Evolutionary conservation across 2,113 vertebrate species (phyloP).

Genomic region (Catharus minimus): DNA sequence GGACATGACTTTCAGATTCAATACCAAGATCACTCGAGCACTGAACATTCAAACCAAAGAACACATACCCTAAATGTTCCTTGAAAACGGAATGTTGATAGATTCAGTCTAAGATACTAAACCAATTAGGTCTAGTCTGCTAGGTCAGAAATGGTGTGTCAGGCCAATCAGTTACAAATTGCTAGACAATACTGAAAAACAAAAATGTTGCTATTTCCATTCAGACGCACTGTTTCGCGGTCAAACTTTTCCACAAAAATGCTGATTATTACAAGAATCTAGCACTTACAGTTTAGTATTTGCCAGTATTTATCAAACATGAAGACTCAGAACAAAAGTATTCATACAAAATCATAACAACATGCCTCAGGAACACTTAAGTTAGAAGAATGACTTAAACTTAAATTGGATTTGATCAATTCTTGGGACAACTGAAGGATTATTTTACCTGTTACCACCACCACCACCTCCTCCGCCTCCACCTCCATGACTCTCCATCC

Average conservation of each 20-base stretch:
- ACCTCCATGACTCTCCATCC: conserved; percentile 82
- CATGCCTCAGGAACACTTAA: conserved; percentile 76
- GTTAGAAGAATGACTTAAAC: conserved; percentile 54
- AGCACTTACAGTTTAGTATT: conserved; percentile 22
- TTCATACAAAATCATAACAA: conserved; percentile 58
- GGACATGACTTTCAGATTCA: conserved; percentile 63
- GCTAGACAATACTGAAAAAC: conserved; percentile 6
- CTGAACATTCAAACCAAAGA: conserved; percentile 60
- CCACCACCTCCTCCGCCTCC: conserved; percentile 81
- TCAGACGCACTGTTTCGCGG: neutral
- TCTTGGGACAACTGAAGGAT: conserved; percentile 74
- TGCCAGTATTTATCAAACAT: conserved; percentile 20
- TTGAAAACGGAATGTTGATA: conserved; percentile 64
- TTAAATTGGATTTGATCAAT: conserved; percentile 49
- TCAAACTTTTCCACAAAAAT: conserved; percentile 19
- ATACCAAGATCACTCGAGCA: conserved; percentile 34
- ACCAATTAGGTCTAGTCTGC: conserved; percentile 33
- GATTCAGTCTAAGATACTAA: conserved; percentile 36
- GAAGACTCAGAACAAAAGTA: neutral
- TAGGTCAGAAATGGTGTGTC: conserved; percentile 8
- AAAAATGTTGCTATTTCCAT: conserved; percentile 23
- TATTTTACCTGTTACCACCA: conserved; percentile 83
- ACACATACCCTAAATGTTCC: conserved; percentile 71
- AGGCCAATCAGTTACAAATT: conserved; percentile 38
- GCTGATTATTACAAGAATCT: neutral